Evolutionary conservation across 2,797 vertebrate species (phyloP), one percentile per base, ranked within the genome.

Genomic region (Sebastiscus albofasciatus): DNA sequence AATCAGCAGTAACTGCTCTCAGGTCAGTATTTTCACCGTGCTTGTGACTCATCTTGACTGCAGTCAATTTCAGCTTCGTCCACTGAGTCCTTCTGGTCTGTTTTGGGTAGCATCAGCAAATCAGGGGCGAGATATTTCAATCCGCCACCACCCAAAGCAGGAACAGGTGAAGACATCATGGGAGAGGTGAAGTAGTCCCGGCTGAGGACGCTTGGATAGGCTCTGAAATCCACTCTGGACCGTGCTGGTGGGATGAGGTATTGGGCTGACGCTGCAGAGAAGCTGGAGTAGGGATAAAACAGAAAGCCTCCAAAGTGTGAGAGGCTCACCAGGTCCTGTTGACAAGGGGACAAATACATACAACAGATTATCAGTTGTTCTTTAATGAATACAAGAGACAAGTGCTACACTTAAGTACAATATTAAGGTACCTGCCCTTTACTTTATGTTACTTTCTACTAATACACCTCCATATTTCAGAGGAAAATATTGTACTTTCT

Each of bases 201-300:
- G 1, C 96, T 78, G 69, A 95, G 81, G 4, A 95, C 80, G 77
- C 96, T 87, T 2, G 96, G 94, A 89, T 96, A 96, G 1, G 96
- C 95, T 90, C 94, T 95, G 89, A 96, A 97, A 36, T 96, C 96
- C 84, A 96, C 82, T 22, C 95, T 90, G 9, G 96, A 92, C 12
- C 92, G 94, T 75, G 93, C 84, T 13, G 94, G 92, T 58, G 94
- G 93, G 84, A 72, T 3, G 52, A 92, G 95, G 77, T 75, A 93
- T 83, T 65, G 96, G 92, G 52, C 77, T 18, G 62, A 80, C 24
- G 94, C 90, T 29, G 96, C 95, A 0, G 95, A 95, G 0, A 96
- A 93, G 0, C 95, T 96, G 95, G 96, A 95, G 88, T 96, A 97
- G 2, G 97, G 97, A 90, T 97, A 97, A 1, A 97, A 96, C 39